phyloP scores from a whole-genome alignment of 1,140 invertebrate species.

The Philaenus spumarius region DNA sequence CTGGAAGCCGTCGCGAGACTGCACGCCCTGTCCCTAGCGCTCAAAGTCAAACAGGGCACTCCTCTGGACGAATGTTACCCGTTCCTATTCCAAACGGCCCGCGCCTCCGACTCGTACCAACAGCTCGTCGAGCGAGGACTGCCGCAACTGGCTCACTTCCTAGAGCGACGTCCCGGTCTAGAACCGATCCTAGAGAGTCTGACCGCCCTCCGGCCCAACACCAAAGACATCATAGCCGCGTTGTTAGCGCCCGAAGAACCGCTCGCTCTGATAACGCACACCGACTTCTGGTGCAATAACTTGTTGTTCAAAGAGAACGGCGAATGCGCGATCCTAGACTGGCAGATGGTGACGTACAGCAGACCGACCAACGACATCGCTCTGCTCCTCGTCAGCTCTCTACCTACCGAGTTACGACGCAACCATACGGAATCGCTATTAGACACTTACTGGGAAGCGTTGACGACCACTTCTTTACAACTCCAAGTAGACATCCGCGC shows the following conservation, averaged over 20 bases:
- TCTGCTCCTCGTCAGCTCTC: constrained; percentile 65
- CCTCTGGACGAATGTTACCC: constrained; percentile 56
- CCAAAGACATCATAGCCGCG: constrained; percentile 54
- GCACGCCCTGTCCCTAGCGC: constrained; percentile 59
- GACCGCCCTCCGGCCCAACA: constrained; percentile 46
- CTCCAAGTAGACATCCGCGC: constrained; percentile 53
- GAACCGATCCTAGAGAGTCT: constrained; percentile 47
- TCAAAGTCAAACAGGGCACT: constrained; percentile 52
- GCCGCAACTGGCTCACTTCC: constrained; percentile 60
- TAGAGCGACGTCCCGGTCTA: constrained; percentile 54
- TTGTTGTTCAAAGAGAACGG: constrained; percentile 58
- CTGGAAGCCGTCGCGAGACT: constrained; percentile 60
- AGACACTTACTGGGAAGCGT: constrained; percentile 58
- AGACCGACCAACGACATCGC: constrained; percentile 71
- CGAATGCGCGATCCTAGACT: constrained; percentile 64
- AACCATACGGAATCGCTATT: constrained; percentile 52
- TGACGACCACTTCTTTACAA: constrained; percentile 46
- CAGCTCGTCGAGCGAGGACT: constrained; percentile 64
- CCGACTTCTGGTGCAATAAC: constrained; percentile 79
- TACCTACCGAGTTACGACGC: constrained; percentile 60
- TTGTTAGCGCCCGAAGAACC: constrained; percentile 58
- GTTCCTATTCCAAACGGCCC: constrained; percentile 66
- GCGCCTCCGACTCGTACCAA: constrained; percentile 68
- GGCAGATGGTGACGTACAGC: constrained; percentile 74
- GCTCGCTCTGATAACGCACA: constrained; percentile 64